phyloP scores from a whole-genome alignment of 1,140 invertebrate genomes.

The Apis cerana region DNA sequence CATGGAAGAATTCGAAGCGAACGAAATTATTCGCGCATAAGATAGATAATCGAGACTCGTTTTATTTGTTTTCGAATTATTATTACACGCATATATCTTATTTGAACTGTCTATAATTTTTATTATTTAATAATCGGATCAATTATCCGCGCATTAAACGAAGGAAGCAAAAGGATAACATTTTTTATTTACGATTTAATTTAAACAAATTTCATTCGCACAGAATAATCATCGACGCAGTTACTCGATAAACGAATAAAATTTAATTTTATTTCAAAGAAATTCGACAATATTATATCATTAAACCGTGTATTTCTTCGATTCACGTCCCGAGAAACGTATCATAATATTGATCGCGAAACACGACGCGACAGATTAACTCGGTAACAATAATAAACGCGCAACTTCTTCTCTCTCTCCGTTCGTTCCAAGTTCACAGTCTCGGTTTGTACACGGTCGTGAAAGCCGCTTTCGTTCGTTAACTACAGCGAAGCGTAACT shows the following conservation, averaged over 20 bases:
- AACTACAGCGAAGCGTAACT: conserved; percentile 58
- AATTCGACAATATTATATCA: too few species aligned
- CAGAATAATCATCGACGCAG: too few species aligned
- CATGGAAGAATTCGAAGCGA: neutral
- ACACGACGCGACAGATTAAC: neutral
- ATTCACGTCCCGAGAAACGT: neutral
- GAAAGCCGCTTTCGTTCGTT: conserved; percentile 55
- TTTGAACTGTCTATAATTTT: too few species aligned
- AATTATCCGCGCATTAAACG: too few species aligned
- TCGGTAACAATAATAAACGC: neutral
- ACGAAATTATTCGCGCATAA: neutral
- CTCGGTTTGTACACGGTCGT: neutral
- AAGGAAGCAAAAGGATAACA: too few species aligned
- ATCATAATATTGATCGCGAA: neutral
- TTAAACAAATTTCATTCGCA: too few species aligned
- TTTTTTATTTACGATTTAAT: too few species aligned
- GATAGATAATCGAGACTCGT: neutral
- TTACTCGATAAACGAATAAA: too few species aligned
- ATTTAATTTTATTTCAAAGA: too few species aligned
- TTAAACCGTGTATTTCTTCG: neutral
- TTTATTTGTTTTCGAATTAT: neutral
- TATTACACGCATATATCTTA: too few species aligned
- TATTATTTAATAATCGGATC: too few species aligned
- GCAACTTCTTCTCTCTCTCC: neutral
- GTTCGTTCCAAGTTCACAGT: neutral